Base-by-base conservation (phyloP, 2,888 invertebrate genomes). In the Dryobotodes eremita region DNA sequence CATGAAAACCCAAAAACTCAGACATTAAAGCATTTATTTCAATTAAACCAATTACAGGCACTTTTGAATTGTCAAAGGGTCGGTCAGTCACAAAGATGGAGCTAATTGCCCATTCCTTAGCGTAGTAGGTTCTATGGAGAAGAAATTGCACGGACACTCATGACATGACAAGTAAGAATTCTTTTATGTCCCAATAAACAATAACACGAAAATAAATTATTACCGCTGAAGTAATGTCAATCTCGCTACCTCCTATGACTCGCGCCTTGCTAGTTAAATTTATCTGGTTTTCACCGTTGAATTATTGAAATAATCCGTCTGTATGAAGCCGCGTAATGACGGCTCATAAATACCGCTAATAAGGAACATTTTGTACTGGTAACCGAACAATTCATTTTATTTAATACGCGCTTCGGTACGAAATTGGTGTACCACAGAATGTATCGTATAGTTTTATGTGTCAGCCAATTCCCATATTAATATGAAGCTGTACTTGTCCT, bases 221-320 rank as follows among this genome's bases (percentile, higher is more conserved):
- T n/a, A 4, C 7, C 48, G 13, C 20, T 26, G 23, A n/a, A n/a
- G 3, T 15, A 26, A 46, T 26, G 0, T 68, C 66, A 26, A 26
- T 7, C 26, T 4, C 83, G 83, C 77, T 66, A 20, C 46, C 77
- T 74, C 86, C 84, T 75, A 65, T 86, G 23, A 55, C 76, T 89
- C 85, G 62, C 20, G 69, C 79, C 84, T 36, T 76, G 70, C 79
- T 83, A 90, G 91, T 92, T 91, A 92, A 94, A 94, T 95, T n/a
- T 93, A 94, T 94, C 92, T 92, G 92, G 92, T 92, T 93, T 93
- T 92, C 91, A 88, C 90, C 90, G 91, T 91, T 91, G 94, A 95
- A 94, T 95, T 94, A 94, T 94, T 94, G 93, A 94, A 95, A 95
- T 95, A 94, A 95, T 94, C 93, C 94, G 91, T 91, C 92, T 92